phyloP scores from a whole-genome alignment of 1,140 invertebrate genomes.

The Pogonomyrmex barbatus region DNA sequence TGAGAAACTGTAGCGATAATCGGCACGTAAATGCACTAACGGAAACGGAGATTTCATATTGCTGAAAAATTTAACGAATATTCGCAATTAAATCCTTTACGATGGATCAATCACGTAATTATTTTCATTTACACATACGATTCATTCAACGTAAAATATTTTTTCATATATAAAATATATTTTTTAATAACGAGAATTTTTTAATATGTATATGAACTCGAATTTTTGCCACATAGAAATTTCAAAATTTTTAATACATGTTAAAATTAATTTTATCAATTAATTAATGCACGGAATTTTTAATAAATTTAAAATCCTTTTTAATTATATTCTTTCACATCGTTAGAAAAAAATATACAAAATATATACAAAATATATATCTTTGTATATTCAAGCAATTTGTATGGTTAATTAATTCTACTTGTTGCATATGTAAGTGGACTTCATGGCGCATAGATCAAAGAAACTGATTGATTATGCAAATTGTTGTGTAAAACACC shows the following conservation, averaged over 20 bases:
- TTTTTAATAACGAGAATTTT: not conserved
- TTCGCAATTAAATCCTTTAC: not conserved
- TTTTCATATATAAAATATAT: not conserved
- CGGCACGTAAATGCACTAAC: slow-evolving; percentile 1
- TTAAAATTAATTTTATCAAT: not conserved
- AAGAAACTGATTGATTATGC: slow-evolving; percentile 21
- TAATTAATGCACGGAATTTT: not conserved
- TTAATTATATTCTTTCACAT: not conserved
- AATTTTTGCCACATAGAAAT: not conserved
- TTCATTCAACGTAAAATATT: not conserved
- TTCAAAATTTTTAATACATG: not conserved
- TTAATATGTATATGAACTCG: too few species aligned
- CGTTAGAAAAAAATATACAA: not conserved
- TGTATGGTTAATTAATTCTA: slow-evolving; percentile 14
- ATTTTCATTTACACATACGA: not conserved
- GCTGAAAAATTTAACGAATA: not conserved
- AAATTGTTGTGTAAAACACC: slow-evolving; percentile 19
- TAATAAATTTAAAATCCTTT: not conserved
- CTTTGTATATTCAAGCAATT: not conserved
- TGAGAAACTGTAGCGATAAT: slow-evolving; percentile 49
- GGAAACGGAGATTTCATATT: not conserved
- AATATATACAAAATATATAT: not conserved
- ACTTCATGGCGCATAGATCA: not conserved
- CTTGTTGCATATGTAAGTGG: not conserved
- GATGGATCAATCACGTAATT: not conserved